A percentile compares a stretch with the other conserved stretches of the same genome.
These are phyloP conservation scores for Propithecus deckenii DNA, from an alignment of 2,797 vertebrate species.

Conservation along the genomic window DNA sequence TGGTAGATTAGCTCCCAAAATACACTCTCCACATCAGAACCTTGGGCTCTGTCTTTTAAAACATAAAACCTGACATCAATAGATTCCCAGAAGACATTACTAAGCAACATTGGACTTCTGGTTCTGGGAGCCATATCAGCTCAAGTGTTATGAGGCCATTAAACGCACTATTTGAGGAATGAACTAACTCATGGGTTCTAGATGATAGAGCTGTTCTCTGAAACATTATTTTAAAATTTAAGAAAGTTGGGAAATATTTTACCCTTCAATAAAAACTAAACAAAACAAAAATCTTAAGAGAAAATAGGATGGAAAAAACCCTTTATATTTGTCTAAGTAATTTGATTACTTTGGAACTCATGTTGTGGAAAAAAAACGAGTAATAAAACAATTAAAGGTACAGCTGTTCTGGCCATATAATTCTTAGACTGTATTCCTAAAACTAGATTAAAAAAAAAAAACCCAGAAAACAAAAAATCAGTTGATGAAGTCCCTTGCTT, in stretches of 20 bases:
- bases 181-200: slow-evolving; percentile 27
- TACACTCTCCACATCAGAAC: neutral
- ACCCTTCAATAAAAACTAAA: slow-evolving; percentile 59
- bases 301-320: slow-evolving; percentile 63
- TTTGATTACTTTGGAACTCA: slow-evolving; percentile 74
- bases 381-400: slow-evolving; percentile 77
- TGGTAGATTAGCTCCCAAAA: neutral
- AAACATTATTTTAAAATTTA: slow-evolving; percentile 64
- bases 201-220: slow-evolving; percentile 51
- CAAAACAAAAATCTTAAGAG: slow-evolving; percentile 60
- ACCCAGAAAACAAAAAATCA: neutral
- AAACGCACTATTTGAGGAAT: slow-evolving; percentile 46
- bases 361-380: slow-evolving; percentile 45
- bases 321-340: slow-evolving; percentile 75
- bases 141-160: neutral
- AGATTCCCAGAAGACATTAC: neutral
- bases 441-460: neutral
- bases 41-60: neutral
- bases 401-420: slow-evolving; percentile 58
- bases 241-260: slow-evolving; percentile 64
- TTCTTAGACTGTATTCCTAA: slow-evolving; percentile 19
- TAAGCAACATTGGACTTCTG: neutral
- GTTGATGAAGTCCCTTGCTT: neutral
- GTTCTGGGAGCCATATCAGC: neutral
- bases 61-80: neutral